A percentile compares a stretch with the other conserved stretches of the same genome.
phyloP scores from a whole-genome alignment of 2,113 vertebrate genomes.

The Accipiter cooperii region DNA sequence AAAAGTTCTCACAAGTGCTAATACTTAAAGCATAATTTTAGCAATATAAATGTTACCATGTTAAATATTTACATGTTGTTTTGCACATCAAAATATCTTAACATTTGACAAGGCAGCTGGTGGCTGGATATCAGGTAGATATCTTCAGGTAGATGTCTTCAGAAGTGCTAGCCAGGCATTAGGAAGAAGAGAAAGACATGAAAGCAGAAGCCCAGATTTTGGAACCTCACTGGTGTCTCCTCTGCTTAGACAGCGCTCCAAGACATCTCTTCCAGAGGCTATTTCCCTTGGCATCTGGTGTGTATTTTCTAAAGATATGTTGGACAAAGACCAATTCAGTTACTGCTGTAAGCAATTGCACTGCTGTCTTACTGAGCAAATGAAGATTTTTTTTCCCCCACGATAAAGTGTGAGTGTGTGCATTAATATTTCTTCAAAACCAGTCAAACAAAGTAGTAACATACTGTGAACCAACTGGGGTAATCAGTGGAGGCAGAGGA shows the following conservation, averaged over 20 bases:
- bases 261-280: neutral
- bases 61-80: neutral
- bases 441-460: neutral
- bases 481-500: neutral
- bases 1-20: neutral
- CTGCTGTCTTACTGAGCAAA: neutral
- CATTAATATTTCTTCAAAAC: neutral
- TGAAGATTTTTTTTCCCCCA: accelerated
- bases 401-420: neutral
- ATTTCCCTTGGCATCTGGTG: neutral
- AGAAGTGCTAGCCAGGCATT: neutral
- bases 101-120: neutral
- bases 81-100: neutral
- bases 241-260: neutral
- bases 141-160: neutral
- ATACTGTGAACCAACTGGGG: neutral
- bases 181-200: neutral
- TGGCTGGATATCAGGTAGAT: neutral
- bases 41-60: neutral
- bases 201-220: neutral
- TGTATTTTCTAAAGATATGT: neutral
- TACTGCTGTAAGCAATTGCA: neutral
- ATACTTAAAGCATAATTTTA: neutral
- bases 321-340: neutral
- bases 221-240: neutral